Evolutionary conservation across 2,888 invertebrate genomes (phyloP).

Genomic region (Lumbricus terrestris): DNA sequence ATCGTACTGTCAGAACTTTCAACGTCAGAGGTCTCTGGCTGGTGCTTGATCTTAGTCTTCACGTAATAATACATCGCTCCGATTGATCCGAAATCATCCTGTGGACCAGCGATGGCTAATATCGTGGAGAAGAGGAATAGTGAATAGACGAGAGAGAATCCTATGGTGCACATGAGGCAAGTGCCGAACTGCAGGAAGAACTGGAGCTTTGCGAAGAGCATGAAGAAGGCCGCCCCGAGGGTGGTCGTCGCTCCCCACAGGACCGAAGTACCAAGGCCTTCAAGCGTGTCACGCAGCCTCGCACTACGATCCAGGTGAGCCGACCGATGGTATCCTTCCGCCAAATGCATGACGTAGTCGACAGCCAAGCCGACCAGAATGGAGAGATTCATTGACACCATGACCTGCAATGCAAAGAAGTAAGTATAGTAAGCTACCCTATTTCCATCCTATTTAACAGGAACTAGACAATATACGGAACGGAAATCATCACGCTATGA

Average conservation of each 20-base stretch:
- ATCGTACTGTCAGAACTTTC: background rate
- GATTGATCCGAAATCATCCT: conserved; percentile 37
- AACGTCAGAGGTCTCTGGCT: background rate
- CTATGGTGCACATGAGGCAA: conserved; percentile 51
- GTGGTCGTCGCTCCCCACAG: conserved; percentile 50
- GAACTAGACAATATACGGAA: too few species aligned
- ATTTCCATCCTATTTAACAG: too few species aligned
- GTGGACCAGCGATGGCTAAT: conserved; percentile 45
- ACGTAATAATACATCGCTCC: background rate
- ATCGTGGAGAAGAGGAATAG: conserved; percentile 44
- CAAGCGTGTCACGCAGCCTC: conserved; percentile 47
- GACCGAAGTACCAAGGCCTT: conserved; percentile 47
- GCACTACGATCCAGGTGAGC: conserved; percentile 39
- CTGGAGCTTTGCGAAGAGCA: conserved; percentile 50
- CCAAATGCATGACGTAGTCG: conserved; percentile 51
- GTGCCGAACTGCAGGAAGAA: conserved; percentile 53
- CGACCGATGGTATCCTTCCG: conserved; percentile 50
- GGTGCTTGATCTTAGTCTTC: background rate
- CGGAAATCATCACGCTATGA: too few species aligned
- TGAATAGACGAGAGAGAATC: conserved; percentile 49
- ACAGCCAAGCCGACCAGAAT: conserved; percentile 50
- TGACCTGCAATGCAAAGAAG: conserved; percentile 35
- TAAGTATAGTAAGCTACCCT: background rate
- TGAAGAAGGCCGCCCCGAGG: conserved; percentile 51
- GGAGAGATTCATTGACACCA: conserved; percentile 50